These are phyloP conservation scores for Chaitophorus viminalis DNA, from an alignment of 2,888 invertebrate genomes.

Conservation along the genomic window DNA sequence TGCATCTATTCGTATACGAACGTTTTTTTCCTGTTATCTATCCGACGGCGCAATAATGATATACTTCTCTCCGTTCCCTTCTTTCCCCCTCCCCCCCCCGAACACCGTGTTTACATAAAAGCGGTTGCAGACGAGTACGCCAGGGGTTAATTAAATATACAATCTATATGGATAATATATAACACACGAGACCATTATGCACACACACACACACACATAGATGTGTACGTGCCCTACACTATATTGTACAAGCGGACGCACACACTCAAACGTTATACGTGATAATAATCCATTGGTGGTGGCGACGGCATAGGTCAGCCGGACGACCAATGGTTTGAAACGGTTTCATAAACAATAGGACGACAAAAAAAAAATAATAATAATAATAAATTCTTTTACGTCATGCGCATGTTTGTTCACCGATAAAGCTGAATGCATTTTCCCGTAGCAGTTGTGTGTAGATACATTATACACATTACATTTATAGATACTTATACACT, in stretches of 20 bases:
- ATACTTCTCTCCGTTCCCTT: neutral
- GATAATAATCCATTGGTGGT: neutral
- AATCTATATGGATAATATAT: neutral
- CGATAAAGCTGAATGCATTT: slow-evolving; percentile 17
- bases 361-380: neutral
- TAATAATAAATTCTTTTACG: neutral
- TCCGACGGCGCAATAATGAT: neutral
- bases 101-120: neutral
- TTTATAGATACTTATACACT: too few relatives aligned
- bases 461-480: too few relatives aligned
- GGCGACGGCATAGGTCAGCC: neutral
- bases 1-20: neutral
- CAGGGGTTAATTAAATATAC: slow-evolving; percentile 21
- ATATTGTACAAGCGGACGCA: neutral
- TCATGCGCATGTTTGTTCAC: too few relatives aligned
- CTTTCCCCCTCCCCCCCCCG: too few relatives aligned
- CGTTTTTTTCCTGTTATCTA: neutral
- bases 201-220: neutral
- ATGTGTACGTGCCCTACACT: too few relatives aligned
- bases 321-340: slow-evolving; percentile 38
- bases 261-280: neutral
- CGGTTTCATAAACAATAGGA: slow-evolving; percentile 24
- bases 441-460: too few relatives aligned
- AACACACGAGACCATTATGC: slow-evolving; percentile 7
- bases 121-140: neutral